Conservation (phyloP, 2,797 vertebrate genomes). For the Picus viridis region DNA sequence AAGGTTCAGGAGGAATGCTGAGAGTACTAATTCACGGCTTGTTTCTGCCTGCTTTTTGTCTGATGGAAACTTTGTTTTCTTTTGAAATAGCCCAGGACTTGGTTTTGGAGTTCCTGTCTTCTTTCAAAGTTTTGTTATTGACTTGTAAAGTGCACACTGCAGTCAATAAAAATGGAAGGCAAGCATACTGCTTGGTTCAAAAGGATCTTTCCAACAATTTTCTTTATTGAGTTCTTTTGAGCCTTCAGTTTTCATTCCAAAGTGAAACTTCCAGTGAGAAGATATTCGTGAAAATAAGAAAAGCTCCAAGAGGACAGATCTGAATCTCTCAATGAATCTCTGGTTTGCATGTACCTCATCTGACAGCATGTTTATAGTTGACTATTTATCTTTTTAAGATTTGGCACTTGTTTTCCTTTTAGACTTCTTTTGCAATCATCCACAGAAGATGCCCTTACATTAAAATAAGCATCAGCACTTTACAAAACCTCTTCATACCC, state of each 20-base stretch:
- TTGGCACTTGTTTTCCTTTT: neutral
- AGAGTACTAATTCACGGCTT: neutral
- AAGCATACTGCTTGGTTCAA: neutral
- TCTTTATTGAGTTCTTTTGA: neutral
- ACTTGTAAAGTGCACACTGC: neutral
- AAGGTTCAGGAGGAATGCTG: neutral
- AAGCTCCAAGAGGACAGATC: neutral
- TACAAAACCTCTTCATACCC: neutral
- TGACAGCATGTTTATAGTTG: neutral
- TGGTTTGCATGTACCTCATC: neutral
- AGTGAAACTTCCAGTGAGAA: neutral
- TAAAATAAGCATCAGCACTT: neutral
- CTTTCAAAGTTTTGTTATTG: neutral
- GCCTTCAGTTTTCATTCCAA: neutral
- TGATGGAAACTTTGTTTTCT: neutral
- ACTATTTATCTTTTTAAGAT: neutral
- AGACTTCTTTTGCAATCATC: neutral
- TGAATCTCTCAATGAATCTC: neutral
- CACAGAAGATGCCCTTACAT: neutral
- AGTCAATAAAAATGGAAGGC: constrained; percentile 8
- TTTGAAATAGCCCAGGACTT: neutral
- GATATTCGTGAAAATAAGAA: neutral
- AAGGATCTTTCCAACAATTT: neutral
- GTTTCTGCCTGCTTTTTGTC: neutral
- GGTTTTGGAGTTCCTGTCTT: neutral